Conservation (phyloP, 2,888 invertebrate species). For the Anthoptus insignis region DNA sequence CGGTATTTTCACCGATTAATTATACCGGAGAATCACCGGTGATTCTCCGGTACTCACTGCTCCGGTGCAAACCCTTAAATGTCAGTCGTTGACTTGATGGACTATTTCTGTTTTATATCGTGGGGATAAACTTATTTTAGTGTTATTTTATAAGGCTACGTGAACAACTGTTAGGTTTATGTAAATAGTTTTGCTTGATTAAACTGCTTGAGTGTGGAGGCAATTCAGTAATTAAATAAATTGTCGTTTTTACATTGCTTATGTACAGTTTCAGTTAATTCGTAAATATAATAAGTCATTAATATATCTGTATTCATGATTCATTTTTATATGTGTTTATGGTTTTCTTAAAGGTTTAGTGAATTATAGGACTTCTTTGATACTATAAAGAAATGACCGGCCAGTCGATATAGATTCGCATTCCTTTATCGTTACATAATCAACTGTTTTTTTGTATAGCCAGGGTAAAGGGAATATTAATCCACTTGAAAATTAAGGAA, state of each 20-base stretch:
- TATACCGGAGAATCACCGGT: too few species aligned
- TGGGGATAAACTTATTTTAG: constrained; percentile 59
- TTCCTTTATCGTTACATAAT: neutral
- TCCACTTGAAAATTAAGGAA: too few species aligned
- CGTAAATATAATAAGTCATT: constrained; percentile 28
- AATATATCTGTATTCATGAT: constrained; percentile 20
- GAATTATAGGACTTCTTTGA: neutral
- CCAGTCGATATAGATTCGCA: constrained; percentile 10
- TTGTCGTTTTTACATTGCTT: constrained; percentile 49
- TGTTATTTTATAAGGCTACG: constrained; percentile 64
- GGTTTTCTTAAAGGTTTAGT: constrained; percentile 7
- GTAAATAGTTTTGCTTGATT: constrained; percentile 77
- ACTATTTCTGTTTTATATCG: constrained; percentile 57
- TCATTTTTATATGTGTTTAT: constrained; percentile 12
- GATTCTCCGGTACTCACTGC: too few species aligned
- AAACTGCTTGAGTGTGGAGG: constrained; percentile 48
- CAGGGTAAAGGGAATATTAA: neutral
- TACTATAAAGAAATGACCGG: constrained; percentile 7
- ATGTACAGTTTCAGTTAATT: constrained; percentile 46
- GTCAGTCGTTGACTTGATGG: too few species aligned
- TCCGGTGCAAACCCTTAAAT: too few species aligned
- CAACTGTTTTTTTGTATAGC: neutral
- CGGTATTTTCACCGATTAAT: too few species aligned
- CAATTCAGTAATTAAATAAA: constrained; percentile 59
- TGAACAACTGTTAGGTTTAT: constrained; percentile 69